Evolutionary conservation across 2,797 vertebrate genomes (phyloP), one percentile per base, ranked within the genome.

Genomic region (Xenopus petersii): DNA sequence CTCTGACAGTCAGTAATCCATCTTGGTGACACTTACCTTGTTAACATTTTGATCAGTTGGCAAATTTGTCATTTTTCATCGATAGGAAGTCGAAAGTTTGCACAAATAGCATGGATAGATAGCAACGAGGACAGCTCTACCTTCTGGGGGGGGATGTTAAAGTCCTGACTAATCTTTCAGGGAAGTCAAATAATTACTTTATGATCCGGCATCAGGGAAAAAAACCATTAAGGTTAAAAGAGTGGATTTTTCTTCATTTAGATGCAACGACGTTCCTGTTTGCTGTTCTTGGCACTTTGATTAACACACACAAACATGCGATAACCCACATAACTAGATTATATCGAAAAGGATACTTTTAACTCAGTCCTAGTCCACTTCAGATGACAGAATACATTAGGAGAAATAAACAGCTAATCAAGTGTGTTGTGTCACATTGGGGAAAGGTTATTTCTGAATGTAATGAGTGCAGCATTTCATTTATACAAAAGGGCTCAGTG

Each of bases 31-130:
- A 42, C 36, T 42, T 42, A 42, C 36, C 36, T 94, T 94, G 94
- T 94, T 95, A 94, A 94, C 92, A 93, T 94, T 93, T 94, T 93
- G 92, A 95, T 95, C 92, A 93, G 90, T 91, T 90, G 90, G 90
- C 89, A 91, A 92, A 96, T 93, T 93, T 92, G 88, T 94, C 92
- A 93, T 93, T 92, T 93, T 92, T 93, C 90, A 91, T 85, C 36
- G 82, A 87, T 90, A 89, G 89, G 87, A 87, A 90, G 88, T 90
- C 87, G 89, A 89, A 21, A 88, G 86, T 91, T 92, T 92, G 86
- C 87, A 86, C 90, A 92, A 89, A 89, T 90, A 88, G 86, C 86
- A 81, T 80, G 85, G 89, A 91, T 89, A 90, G 89, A 91, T 90
- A 30, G 36, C 36, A 42, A 42, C 6, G 36, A 42, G 36, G 79